Conservation (phyloP, 1,140 invertebrate genomes). For the Eciton burchellii region DNA sequence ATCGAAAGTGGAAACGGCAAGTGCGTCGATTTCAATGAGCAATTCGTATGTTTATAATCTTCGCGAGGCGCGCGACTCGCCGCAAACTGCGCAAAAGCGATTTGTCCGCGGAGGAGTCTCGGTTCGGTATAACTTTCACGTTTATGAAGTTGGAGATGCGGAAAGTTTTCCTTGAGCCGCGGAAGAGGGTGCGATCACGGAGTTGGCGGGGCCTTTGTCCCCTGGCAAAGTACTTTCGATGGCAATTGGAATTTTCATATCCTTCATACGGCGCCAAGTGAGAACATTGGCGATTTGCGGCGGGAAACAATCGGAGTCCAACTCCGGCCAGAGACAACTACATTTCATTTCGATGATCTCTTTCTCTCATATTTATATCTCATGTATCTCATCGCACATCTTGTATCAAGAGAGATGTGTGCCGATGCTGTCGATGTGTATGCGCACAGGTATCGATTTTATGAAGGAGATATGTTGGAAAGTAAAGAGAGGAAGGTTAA, state of each 20-base stretch:
- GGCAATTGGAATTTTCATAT: slow-evolving; percentile 51
- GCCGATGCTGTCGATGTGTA: too few species aligned
- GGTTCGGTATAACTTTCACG: slow-evolving; percentile 49
- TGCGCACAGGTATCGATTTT: too few species aligned
- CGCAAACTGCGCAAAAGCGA: slow-evolving; percentile 35
- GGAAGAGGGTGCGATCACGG: slow-evolving; percentile 4
- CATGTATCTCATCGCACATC: background rate
- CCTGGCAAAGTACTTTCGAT: slow-evolving; percentile 32
- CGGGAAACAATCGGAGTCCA: slow-evolving; percentile 17
- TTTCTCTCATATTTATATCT: slow-evolving; percentile 2
- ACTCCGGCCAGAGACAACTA: background rate
- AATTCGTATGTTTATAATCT: slow-evolving; percentile 42
- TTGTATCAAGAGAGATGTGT: too few species aligned
- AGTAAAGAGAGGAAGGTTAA: background rate
- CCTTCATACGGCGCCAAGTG: slow-evolving; percentile 19
- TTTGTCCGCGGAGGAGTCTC: slow-evolving; percentile 39
- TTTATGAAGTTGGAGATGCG: slow-evolving; percentile 54
- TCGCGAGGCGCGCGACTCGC: background rate
- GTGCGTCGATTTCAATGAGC: slow-evolving; percentile 25
- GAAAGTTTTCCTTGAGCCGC: slow-evolving; percentile 35
- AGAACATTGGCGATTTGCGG: slow-evolving; percentile 39
- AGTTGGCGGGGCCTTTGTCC: slow-evolving; percentile 38
- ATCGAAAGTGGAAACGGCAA: background rate
- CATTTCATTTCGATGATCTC: background rate
- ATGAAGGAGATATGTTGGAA: background rate